phyloP scores from a whole-genome alignment of 2,113 vertebrate genomes.

The Panthera tigris region DNA sequence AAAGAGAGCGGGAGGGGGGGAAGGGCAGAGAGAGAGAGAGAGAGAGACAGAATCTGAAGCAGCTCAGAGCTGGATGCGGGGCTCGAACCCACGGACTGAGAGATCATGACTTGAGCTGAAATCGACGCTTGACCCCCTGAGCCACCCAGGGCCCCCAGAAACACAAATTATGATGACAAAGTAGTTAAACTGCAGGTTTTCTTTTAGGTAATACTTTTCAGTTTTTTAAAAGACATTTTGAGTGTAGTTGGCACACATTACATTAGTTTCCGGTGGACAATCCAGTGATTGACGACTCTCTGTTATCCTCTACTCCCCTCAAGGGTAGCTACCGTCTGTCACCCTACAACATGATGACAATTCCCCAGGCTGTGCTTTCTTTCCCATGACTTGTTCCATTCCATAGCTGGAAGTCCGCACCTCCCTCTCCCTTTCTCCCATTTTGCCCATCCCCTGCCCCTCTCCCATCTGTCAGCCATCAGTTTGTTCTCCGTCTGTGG shows the following conservation, averaged over 20 bases:
- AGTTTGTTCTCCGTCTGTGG: neutral
- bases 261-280: neutral
- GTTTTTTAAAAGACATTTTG: neutral
- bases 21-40: too few relatives aligned
- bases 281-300: neutral
- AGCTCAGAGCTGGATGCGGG: too few relatives aligned
- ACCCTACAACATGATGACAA: neutral
- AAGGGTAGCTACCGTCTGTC: neutral
- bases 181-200: neutral
- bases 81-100: too few relatives aligned
- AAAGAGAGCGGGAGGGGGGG: too few relatives aligned
- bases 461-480: neutral
- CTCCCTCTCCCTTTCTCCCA: neutral
- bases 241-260: neutral
- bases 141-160: neutral
- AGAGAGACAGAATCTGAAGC: too few relatives aligned
- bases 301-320: neutral
- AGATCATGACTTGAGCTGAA: too few relatives aligned
- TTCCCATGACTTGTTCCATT: neutral
- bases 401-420: neutral
- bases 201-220: neutral
- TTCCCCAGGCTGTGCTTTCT: neutral
- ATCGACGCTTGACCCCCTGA: too few relatives aligned
- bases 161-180: neutral
- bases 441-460: neutral